Percentiles rank a stretch among this genome's conserved stretches.
These are phyloP conservation scores for Elanus axillaris DNA, from an alignment of 2,113 vertebrate species.

Conservation along the genomic window DNA sequence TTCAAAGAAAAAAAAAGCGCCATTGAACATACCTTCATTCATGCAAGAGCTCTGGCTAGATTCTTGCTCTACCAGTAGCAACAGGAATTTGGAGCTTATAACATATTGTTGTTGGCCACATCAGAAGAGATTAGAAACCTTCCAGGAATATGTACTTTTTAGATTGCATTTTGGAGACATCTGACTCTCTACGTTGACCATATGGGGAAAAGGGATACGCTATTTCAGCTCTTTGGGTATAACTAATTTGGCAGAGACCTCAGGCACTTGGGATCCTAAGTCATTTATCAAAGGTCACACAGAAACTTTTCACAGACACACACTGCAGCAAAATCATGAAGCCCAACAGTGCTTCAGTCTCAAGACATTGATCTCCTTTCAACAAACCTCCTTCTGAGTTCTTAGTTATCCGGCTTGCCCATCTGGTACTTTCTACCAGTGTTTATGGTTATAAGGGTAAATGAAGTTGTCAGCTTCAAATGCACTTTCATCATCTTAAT, in stretches of 20 bases:
- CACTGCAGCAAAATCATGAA: neutral
- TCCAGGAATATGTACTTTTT: neutral
- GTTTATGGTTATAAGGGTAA: neutral
- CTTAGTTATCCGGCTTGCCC: neutral
- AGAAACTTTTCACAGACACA: neutral
- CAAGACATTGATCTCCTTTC: neutral
- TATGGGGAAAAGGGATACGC: neutral
- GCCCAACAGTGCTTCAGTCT: neutral
- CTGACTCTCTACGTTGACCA: neutral
- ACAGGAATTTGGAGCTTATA: neutral
- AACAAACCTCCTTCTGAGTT: neutral
- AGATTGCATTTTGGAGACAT: neutral
- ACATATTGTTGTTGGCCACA: neutral
- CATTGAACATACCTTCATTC: neutral
- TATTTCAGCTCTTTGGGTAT: neutral
- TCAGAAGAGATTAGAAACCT: neutral
- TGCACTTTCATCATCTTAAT: neutral
- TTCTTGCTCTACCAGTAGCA: neutral
- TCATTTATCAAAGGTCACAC: neutral
- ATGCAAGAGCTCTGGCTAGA: neutral
- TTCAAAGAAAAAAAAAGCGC: neutral
- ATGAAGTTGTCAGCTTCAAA: neutral
- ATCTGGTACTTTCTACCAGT: neutral
- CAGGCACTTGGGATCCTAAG: neutral
- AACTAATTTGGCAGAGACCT: neutral